Base-by-base conservation (phyloP, 1,140 invertebrate species). In the Neuroterus valhalla region DNA sequence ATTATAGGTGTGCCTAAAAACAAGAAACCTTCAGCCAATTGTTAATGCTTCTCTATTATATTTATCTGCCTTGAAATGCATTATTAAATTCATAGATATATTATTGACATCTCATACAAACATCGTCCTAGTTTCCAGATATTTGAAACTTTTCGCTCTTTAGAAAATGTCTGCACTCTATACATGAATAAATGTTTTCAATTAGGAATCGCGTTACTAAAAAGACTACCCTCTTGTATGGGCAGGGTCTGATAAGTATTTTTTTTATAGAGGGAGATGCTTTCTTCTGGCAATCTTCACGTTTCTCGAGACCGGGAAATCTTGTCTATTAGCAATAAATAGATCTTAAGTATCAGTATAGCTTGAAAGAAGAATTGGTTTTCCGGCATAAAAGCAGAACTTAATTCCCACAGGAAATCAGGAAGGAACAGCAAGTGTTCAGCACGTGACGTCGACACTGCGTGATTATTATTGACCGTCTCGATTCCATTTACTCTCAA, bases 401-500 rank as follows among this genome's bases (percentile, higher is more conserved):
- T 62, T 1, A 62, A 62, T 38, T 2, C 55, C 55, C 55, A 62
- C 14, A 62, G 55, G 55, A 62, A 62, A 62, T 62, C 55, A 62
- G 14, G 55, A 62, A 62, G 14, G 55, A 62, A 62, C 2, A 31
- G 23, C 14, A 31, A 26, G 14, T 8, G 21, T 62, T 62, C 8
- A n/a, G 26, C n/a, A 62, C 55, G 55, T 62, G 10, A 31, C 55
- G 26, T 62, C 11, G n/a, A 38, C n/a, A 62, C 21, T 62, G 55
- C 21, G 55, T 62, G 55, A 62, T 62, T 62, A 62, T 62, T 62
- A 62, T 62, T 62, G 55, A 62, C 55, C 55, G 55, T 62, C 14
- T 26, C 19, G n/a, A 62, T 62, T 62, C 21, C 11, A 26, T 62
- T 62, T 38, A 15, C 11, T 62, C n/a, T 15, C 4, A 38, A n/a